Evolutionary conservation across 2,888 invertebrate genomes (phyloP).

Genomic region (Diarsia mendica): DNA sequence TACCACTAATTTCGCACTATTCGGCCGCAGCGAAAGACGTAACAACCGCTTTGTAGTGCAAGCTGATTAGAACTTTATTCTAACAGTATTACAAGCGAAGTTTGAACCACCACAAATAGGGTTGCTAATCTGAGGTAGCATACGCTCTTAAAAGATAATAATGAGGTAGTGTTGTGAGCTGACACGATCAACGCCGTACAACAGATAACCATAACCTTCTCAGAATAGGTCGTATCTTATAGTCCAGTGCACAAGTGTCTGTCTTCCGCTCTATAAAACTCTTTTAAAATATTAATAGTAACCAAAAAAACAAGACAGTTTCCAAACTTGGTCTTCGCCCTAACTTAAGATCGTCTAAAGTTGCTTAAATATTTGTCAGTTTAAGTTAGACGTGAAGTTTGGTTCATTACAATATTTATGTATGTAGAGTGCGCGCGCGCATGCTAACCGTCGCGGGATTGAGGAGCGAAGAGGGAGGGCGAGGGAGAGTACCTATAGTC

Average conservation of each 20-base stretch:
- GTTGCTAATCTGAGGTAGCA: too few species aligned
- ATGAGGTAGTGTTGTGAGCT: background rate
- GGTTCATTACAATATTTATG: background rate
- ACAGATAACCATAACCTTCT: background rate
- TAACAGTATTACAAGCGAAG: too few species aligned
- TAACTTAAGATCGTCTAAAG: background rate
- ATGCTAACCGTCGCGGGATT: background rate
- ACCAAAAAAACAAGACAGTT: background rate
- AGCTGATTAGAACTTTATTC: too few species aligned
- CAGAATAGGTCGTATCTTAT: background rate
- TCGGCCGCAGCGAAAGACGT: too few species aligned
- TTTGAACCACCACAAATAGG: too few species aligned
- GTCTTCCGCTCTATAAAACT: background rate
- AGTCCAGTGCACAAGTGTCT: background rate
- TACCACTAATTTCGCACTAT: too few species aligned
- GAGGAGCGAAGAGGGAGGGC: background rate
- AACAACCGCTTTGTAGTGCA: too few species aligned
- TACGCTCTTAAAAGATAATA: background rate
- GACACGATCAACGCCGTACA: background rate
- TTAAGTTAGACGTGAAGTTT: background rate
- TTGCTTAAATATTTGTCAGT: background rate
- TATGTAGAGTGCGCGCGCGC: background rate
- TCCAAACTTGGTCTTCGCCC: background rate
- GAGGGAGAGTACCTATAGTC: conserved; percentile 37
- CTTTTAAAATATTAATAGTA: background rate